Percentiles rank a stretch among this genome's conserved stretches.
Conservation (phyloP, 2,113 vertebrate genomes). For the Acrocephalus kingi region DNA sequence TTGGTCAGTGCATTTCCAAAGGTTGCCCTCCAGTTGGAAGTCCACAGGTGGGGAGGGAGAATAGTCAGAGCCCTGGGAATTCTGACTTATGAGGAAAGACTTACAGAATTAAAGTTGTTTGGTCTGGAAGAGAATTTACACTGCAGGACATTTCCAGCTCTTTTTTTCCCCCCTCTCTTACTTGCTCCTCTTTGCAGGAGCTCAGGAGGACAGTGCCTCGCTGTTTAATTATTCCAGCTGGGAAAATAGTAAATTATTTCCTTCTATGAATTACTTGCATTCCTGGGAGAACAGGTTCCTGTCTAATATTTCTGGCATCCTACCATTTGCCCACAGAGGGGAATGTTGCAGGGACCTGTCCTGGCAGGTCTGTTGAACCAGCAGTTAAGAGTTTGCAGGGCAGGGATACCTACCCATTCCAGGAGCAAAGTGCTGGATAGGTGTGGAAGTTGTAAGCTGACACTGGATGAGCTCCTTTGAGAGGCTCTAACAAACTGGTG, state of each 20-base stretch:
- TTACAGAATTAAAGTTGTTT: neutral
- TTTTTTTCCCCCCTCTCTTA: neutral
- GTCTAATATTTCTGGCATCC: constrained; percentile 70
- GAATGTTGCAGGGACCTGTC: constrained; percentile 75
- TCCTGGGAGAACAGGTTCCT: constrained; percentile 83
- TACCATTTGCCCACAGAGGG: constrained; percentile 66
- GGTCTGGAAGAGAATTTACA: neutral
- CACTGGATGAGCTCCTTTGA: constrained; percentile 65
- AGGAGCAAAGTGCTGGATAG: constrained; percentile 57
- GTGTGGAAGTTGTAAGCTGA: constrained; percentile 68
- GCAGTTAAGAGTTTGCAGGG: constrained; percentile 71
- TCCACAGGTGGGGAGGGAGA: neutral
- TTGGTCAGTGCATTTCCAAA: neutral
- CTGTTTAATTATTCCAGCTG: constrained; percentile 61
- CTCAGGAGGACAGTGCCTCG: constrained; percentile 19
- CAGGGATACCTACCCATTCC: constrained; percentile 51
- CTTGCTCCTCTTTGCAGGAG: neutral
- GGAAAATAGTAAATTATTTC: constrained; percentile 73
- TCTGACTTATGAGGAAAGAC: neutral
- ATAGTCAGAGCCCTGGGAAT: neutral
- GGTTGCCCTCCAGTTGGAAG: neutral
- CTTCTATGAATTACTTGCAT: constrained; percentile 76
- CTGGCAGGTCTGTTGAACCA: constrained; percentile 76
- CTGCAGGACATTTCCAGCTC: neutral
- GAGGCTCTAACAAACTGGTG: constrained; percentile 62